Conservation (phyloP, 2,888 invertebrate species). For the Strigamia transsilvanica region DNA sequence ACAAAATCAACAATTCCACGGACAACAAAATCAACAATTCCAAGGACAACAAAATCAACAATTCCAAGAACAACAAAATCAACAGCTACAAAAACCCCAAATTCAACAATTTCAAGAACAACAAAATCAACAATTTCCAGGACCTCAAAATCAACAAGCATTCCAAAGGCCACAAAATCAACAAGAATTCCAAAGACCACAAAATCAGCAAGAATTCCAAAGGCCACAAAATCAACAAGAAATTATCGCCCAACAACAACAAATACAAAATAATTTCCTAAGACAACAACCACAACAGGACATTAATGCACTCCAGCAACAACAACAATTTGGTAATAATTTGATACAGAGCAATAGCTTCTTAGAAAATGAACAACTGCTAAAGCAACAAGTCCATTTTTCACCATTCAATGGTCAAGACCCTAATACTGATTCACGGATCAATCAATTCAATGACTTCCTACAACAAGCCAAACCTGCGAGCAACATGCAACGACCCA, state of each 20-base stretch:
- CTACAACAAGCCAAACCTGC: background rate
- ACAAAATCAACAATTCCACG: constrained; percentile 15
- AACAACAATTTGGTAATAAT: constrained; percentile 10
- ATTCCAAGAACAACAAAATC: background rate
- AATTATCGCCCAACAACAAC: constrained; percentile 14
- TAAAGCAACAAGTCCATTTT: background rate
- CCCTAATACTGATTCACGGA: background rate
- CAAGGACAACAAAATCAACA: constrained; percentile 32
- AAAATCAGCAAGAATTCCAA: constrained; percentile 5
- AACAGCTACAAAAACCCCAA: constrained; percentile 40
- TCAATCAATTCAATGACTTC: constrained; percentile 13
- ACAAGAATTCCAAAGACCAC: background rate
- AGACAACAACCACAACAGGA: background rate
- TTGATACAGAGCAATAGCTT: background rate
- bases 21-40: constrained; percentile 26
- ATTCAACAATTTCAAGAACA: constrained; percentile 36
- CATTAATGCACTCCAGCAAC: too few relatives aligned
- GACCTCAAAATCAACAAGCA: background rate
- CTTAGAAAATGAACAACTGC: background rate
- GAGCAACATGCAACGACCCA: constrained; percentile 9
- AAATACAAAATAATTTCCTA: background rate
- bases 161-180: background rate
- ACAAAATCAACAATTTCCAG: constrained; percentile 42
- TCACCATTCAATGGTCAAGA: background rate
- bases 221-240: constrained; percentile 6